Evolutionary conservation across 1,140 invertebrate species (phyloP).

Genomic region (Agrilus planipennis): DNA sequence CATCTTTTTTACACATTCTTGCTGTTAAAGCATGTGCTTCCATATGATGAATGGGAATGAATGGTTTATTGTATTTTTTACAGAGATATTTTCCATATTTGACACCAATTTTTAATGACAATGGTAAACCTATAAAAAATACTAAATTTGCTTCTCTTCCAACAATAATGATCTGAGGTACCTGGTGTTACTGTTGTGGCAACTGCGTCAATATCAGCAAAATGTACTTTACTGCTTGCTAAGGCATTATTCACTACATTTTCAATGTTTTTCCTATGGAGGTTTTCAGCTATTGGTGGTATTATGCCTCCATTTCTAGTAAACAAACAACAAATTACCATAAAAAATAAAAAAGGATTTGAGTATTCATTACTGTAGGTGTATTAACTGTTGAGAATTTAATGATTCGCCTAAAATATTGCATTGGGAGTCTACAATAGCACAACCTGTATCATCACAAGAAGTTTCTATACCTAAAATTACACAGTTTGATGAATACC

Average conservation of each 20-base stretch:
- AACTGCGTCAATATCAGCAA: conserved; percentile 78
- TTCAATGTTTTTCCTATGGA: conserved; percentile 74
- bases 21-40: conserved; percentile 92
- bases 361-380: conserved; percentile 48
- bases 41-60: conserved; percentile 98
- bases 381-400: conserved; percentile 61
- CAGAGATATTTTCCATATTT: conserved; percentile 75
- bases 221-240: conserved; percentile 44
- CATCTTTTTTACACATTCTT: conserved; percentile 48
- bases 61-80: conserved; percentile 57
- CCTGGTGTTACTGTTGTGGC: conserved; percentile 84
- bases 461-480: conserved; percentile 95
- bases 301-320: conserved; percentile 82
- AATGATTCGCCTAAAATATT: conserved; percentile 67
- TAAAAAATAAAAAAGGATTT: neutral
- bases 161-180: conserved; percentile 18
- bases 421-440: conserved; percentile 62
- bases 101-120: conserved; percentile 71
- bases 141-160: neutral
- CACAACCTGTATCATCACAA: conserved; percentile 93
- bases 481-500: conserved; percentile 15
- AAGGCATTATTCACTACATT: conserved; percentile 59
- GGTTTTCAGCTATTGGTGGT: conserved; percentile 66
- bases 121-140: conserved; percentile 44
- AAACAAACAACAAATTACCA: conserved; percentile 11